Percentiles rank a stretch among this genome's conserved stretches.
These are phyloP conservation scores for Contarinia nasturtii DNA, from an alignment of 1,140 invertebrate species.

Conservation along the genomic window DNA sequence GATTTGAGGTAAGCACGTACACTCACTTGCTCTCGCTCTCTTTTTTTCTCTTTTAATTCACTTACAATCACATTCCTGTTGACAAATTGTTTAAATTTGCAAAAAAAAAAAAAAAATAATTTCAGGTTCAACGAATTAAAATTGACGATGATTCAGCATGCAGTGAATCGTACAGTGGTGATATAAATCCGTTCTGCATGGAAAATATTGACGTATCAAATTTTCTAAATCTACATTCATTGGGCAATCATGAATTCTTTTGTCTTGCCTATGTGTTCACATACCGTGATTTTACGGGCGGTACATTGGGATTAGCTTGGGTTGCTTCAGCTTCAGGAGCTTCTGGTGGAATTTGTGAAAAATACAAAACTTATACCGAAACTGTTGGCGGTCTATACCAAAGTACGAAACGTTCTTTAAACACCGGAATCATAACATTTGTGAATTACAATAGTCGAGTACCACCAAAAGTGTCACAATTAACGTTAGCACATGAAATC, in stretches of 20 bases:
- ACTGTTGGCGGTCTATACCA: conserved; percentile 84
- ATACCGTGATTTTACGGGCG: conserved; percentile 89
- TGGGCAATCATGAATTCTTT: conserved; percentile 93
- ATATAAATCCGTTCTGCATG: conserved; percentile 85
- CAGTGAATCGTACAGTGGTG: conserved; percentile 35
- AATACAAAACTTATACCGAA: conserved; percentile 92
- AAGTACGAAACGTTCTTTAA: conserved; percentile 82
- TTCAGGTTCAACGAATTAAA: conserved; percentile 30
- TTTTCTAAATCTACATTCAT: conserved; percentile 93
- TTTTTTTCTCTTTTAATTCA: too few species aligned
- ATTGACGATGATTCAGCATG: conserved; percentile 81
- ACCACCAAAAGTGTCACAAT: conserved; percentile 88
- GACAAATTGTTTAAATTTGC: too few species aligned
- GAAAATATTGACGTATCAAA: conserved; percentile 98
- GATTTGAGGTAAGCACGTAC: conserved; percentile 75
- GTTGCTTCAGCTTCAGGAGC: conserved; percentile 90
- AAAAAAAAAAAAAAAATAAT: too few species aligned
- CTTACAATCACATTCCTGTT: too few species aligned
- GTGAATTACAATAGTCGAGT: conserved; percentile 97
- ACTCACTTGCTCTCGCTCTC: too few species aligned
- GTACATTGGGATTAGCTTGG: conserved; percentile 92
- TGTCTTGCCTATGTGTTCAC: conserved; percentile 98
- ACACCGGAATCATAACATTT: conserved; percentile 98
- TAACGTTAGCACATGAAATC: conserved; percentile 97
- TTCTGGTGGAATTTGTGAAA: conserved; percentile 96